These are phyloP conservation scores for Stichodactyla mertensii DNA, from an alignment of 64 coral and sea anemone genomes.

Conservation along the genomic window DNA sequence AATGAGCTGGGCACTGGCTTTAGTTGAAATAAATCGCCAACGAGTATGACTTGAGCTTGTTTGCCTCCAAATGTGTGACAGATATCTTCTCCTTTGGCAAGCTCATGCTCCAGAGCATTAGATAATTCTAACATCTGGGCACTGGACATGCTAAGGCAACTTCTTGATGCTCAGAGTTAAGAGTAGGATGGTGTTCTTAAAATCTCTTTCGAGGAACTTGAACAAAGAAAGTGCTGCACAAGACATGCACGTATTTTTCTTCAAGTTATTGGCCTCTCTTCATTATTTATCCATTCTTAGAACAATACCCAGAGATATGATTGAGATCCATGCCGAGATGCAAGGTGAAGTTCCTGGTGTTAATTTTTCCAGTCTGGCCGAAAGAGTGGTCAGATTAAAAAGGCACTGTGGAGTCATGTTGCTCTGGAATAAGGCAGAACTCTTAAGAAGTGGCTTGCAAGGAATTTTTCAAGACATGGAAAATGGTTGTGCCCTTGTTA, in stretches of 20 bases:
- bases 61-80: too few relatives aligned
- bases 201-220: background rate
- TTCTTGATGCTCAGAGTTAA: too few relatives aligned
- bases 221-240: background rate
- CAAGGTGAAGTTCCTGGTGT: constrained; percentile 10
- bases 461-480: constrained; percentile 19
- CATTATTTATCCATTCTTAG: constrained; percentile 1
- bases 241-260: constrained; percentile 8
- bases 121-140: too few relatives aligned
- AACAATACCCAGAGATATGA: background rate
- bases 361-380: background rate
- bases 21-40: too few relatives aligned
- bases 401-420: background rate
- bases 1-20: too few relatives aligned
- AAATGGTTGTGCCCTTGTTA: background rate
- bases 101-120: too few relatives aligned
- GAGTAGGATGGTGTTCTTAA: too few relatives aligned
- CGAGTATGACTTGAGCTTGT: too few relatives aligned
- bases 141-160: too few relatives aligned
- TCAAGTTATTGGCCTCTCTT: background rate
- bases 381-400: background rate
- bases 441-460: constrained; percentile 15
- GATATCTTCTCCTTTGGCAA: too few relatives aligned
- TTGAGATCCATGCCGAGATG: background rate
- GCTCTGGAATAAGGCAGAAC: constrained; percentile 5